A percentile compares a stretch with the other conserved stretches of the same genome.
Conservation (phyloP, 2,797 vertebrate genomes). For the Urocyon cinereoargenteus region DNA sequence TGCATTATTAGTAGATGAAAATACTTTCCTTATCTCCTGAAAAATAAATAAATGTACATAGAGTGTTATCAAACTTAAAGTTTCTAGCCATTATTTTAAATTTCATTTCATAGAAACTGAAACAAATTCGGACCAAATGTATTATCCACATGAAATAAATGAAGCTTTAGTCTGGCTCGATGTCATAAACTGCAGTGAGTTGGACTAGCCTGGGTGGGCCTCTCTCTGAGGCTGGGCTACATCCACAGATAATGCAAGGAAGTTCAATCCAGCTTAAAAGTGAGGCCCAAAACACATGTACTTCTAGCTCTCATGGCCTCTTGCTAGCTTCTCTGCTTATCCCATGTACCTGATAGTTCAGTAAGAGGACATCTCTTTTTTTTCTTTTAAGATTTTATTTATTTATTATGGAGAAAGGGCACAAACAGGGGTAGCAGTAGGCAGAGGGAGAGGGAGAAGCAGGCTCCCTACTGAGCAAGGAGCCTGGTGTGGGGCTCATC, state of each 20-base stretch:
- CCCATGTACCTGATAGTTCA: background rate
- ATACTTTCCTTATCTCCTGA: background rate
- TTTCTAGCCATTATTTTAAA: conserved; percentile 19
- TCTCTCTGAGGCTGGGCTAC: background rate
- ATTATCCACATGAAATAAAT: background rate
- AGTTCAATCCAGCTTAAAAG: background rate
- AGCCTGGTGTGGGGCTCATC: too few species aligned
- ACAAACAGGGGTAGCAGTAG: too few species aligned
- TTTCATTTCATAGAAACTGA: background rate
- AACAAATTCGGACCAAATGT: conserved; percentile 51
- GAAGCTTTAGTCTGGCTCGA: background rate
- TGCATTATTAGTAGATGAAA: conserved; percentile 17
- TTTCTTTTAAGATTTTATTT: too few species aligned
- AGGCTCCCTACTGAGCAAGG: too few species aligned
- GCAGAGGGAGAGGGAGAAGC: too few species aligned
- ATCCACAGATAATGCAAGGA: background rate
- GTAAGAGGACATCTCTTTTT: background rate
- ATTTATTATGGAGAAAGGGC: too few species aligned
- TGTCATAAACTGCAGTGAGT: background rate
- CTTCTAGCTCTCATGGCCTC: background rate
- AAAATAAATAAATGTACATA: conserved; percentile 35
- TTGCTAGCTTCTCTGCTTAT: background rate
- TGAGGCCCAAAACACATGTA: background rate
- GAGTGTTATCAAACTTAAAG: background rate
- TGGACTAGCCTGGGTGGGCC: background rate